Evolutionary conservation across 2,888 invertebrate genomes (phyloP), one percentile per base, ranked within the genome.

Genomic region (Scaptomyza polygonia): DNA sequence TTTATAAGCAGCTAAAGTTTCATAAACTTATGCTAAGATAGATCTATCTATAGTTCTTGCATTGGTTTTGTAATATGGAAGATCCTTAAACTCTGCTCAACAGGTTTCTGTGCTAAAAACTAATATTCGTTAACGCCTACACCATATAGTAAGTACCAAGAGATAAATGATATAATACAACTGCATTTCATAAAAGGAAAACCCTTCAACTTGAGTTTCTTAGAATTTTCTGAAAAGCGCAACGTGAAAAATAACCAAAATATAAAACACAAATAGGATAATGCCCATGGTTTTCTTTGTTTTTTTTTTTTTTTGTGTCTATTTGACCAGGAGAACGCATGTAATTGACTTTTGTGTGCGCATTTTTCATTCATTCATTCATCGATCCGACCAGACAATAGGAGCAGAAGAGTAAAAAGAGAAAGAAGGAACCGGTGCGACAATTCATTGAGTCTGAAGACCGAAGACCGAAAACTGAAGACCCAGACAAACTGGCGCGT

Each of bases 311-410:
- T n/a, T n/a, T n/a, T n/a, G n/a, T 43, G 34, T 49, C 49, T 42
- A 57, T 59, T 73, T 59, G 57, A 51, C 45, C 64, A 66, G 66
- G 66, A 79, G 79, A 86, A 82, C 77, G 71, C 78, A 80, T 78
- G 84, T 90, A 90, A 89, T 89, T 89, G 90, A 90, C 89, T 89
- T 89, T 89, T 88, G 86, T 83, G 57, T 71, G 66, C 43, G 67
- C 67, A 74, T 72, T 73, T 79, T 67, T 77, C 88, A 86, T 83
- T 78, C 88, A 86, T 83, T 79, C 69, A 86, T 83, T 79, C 69
- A 76, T 76, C 61, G 70, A 59, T 57, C 3, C 16, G 9, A 45
- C 36, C 62, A 64, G 54, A 71, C 59, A 66, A 74, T 53, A 61
- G 62, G 48, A 40, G 57, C 53, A 58, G 54, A 49, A 61, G 65